Percentiles rank a stretch among this genome's conserved stretches.
phyloP scores from a whole-genome alignment of 2,113 vertebrate species.

The Arenaria interpres region DNA sequence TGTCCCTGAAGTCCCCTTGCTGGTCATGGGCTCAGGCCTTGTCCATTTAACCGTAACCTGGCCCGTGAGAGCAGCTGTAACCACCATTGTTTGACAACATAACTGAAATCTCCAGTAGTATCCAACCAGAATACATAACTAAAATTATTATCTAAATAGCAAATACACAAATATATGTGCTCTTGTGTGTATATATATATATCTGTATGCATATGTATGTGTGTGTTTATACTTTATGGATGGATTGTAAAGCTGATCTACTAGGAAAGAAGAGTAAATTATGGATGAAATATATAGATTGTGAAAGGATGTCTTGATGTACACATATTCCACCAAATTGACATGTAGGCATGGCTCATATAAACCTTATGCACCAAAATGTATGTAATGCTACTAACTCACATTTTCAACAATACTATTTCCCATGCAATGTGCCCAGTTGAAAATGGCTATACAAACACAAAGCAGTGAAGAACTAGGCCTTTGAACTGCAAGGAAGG shows the following conservation, averaged over 20 bases:
- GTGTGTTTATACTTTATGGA: not conserved
- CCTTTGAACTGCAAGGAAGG: not conserved
- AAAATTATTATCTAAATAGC: not conserved
- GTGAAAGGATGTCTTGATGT: not conserved
- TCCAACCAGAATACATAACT: not conserved
- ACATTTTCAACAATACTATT: not conserved
- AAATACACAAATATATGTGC: not conserved
- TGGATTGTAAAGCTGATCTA: not conserved
- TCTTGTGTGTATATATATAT: not conserved
- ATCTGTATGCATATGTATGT: not conserved
- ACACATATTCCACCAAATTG: not conserved
- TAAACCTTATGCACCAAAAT: not conserved
- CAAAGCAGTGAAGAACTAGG: not conserved
- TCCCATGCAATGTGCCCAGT: not conserved
- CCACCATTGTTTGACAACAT: not conserved
- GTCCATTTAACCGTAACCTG: not conserved
- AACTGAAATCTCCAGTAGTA: not conserved
- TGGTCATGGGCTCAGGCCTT: not conserved
- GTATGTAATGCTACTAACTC: not conserved
- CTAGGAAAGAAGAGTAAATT: not conserved
- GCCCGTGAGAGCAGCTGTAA: not conserved
- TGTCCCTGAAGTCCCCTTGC: not conserved
- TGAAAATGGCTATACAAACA: not conserved
- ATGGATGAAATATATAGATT: not conserved
- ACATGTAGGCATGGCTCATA: not conserved